Evolutionary conservation across 1,140 invertebrate species (phyloP), one percentile per base, ranked within the genome.

Genomic region (Polypedilum pembai): DNA sequence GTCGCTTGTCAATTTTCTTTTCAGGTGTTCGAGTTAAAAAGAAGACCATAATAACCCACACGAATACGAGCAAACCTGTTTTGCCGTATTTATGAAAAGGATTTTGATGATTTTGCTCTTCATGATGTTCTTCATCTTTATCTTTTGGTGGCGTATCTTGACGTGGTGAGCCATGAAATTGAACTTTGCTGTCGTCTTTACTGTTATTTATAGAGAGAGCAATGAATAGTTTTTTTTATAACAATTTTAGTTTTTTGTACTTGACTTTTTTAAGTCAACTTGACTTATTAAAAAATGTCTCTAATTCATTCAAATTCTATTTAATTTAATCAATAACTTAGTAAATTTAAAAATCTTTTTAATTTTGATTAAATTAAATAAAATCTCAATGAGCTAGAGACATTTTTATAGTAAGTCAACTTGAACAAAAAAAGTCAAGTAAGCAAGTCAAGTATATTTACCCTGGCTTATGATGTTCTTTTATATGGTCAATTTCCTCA

Each of bases 51-150:
- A 75, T 21, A 4, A 73, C 1, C 74, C 74, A 75, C 5, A 72
- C 69, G 3, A 75, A 12, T 7, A 75, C 21, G 5, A 75, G 24
- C 10, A 41, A 73, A 4, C 24, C 40, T 5, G 65, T 56, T 45
- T 73, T 75, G 17, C 24, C 74, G 40, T 73, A 17, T 20, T 74
- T 74, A 41, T 74, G 73, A 7, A 40, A 74, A 10, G 73, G 41
- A 74, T 56, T 41, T 41, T 20, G 33, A 7, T 4, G 8, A 17
- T 5, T 18, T 20, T 33, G 24, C 5, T 41, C 24, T 40, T 40
- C 15, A 40, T 40, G 24, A 73, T 73, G 73, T 21, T 73, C 73
- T 73, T 73, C 73, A 1, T 40, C 40, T 73, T 73, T 24, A 1
- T 40, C 40, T 40, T 73, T 73, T 20, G 65, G 65, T 20, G 65